Evolutionary conservation across 92 coral and sea anemone species (phyloP), one percentile per base, ranked within the genome.

Genomic region (Hydrozoanthus gracilis): DNA sequence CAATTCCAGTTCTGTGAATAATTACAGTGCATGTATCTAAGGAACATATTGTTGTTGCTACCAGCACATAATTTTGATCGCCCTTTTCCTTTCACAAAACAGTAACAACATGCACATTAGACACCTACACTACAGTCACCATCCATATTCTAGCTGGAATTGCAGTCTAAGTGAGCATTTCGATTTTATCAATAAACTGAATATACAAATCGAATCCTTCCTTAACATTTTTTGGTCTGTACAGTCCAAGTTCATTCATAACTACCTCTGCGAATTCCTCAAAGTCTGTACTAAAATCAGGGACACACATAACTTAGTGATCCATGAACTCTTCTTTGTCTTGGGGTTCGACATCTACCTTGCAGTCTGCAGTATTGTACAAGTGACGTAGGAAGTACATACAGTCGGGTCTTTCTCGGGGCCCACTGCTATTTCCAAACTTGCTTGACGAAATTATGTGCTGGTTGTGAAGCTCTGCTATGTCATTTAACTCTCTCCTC

Each of bases 351-450:
- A 90, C 85, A 73, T 87, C 84, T 46, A 80, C 74, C 84, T 66
- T 87, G 83, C 82, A 87, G 86, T 90, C 90, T 66, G 76, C 87
- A 60, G 84, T 86, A 65, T 82, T 51, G 71, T 87, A 90, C 54
- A 86, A 87, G 49, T 88, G 88, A 62, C 88, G 84, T 71, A 88
- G 76, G 86, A 89, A 89, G 83, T 77, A 89, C 88, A 85, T 85
- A 68, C 70, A 70, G 77, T 89, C 92, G n/a, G 92, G 92, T 82
- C 87, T 71, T 86, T 88, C 92, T 61, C 90, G 74, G 16, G 90
- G 90, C 39, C 87, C 87, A 71, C 85, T 60, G 73, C 90, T 87
- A 67, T 80, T 86, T 27, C 75, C 83, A 64, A 87, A 86, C 76
- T 87, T 88, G 82, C 91, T 88, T 77, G 89, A 86, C 51, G 85